Conservation (phyloP, 2,888 invertebrate genomes). For the Lepidonotus clava region DNA sequence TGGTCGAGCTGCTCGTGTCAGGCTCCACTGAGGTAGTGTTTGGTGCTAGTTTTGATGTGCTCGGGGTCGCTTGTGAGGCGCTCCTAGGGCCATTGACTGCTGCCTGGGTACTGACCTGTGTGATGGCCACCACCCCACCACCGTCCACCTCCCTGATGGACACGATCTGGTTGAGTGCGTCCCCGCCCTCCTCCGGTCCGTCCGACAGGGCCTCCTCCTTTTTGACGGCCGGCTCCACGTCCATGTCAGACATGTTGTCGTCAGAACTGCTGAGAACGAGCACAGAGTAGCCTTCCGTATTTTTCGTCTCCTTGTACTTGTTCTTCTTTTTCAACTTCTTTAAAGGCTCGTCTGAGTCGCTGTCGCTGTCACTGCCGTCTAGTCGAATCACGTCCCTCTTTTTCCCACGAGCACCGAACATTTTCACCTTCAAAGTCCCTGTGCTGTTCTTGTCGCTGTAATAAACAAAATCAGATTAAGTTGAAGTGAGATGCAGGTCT, state of each 20-base stretch:
- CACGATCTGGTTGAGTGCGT: background rate
- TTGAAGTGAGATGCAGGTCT: no score
- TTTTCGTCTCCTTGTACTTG: background rate
- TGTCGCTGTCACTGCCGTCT: background rate
- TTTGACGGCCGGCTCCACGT: background rate
- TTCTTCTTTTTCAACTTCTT: background rate
- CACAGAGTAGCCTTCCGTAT: background rate
- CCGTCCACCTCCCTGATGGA: background rate
- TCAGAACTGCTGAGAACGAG: conserved; percentile 3
- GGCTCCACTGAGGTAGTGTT: background rate
- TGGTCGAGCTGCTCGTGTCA: background rate
- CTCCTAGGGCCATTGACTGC: no score
- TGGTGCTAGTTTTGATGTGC: no score
- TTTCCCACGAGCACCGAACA: no score
- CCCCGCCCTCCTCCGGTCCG: background rate
- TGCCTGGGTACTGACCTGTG: no score
- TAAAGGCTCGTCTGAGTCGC: background rate
- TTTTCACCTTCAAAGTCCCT: no score
- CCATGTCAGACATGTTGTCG: background rate
- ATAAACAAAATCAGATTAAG: no score
- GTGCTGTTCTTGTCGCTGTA: no score
- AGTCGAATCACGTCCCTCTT: background rate
- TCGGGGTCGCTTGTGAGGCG: no score
- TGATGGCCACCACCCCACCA: no score
- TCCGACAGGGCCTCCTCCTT: no score